Percentiles rank a stretch among this genome's conserved stretches.
These are phyloP conservation scores for Chymomyza amoena DNA, from an alignment of 2,888 invertebrate species.

Conservation along the genomic window DNA sequence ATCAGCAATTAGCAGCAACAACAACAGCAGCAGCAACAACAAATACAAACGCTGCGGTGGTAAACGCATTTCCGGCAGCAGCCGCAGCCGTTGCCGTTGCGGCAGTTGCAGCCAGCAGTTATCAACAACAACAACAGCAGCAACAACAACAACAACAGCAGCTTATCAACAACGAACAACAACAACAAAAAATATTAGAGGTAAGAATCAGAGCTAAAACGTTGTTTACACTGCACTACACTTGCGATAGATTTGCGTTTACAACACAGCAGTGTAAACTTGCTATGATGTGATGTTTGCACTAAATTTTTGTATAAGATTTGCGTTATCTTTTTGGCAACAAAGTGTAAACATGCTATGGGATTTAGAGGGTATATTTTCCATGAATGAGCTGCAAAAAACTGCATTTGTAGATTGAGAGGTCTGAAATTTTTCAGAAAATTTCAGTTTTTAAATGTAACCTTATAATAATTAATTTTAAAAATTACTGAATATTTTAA, in stretches of 20 bases:
- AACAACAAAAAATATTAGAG: constrained; percentile 73
- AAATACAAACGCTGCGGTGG: constrained; percentile 18
- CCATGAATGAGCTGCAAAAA: no score
- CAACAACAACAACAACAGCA: constrained; percentile 45
- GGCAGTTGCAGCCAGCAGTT: constrained; percentile 70
- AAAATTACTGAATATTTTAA: no score
- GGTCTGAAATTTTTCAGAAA: no score
- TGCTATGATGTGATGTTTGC: not conserved
- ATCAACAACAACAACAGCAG: constrained; percentile 59
- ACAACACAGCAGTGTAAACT: not conserved
- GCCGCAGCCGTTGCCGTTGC: constrained; percentile 66
- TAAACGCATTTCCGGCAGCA: constrained; percentile 53
- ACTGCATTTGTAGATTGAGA: no score
- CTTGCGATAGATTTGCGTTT: not conserved
- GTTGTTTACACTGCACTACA: not conserved
- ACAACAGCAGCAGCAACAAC: constrained; percentile 33
- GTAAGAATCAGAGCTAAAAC: constrained; percentile 27
- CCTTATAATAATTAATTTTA: no score
- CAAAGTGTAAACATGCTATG: no score
- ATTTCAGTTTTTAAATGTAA: no score
- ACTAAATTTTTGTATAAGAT: no score
- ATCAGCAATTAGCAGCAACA: constrained; percentile 35
- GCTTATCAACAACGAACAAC: constrained; percentile 70
- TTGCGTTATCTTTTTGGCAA: no score
- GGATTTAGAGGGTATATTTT: no score